Evolutionary conservation across 2,113 vertebrate species (phyloP).

Genomic region (western clawed frog (Xenopus tropicalis)): UCB_Xtro_10.0 CM004444.2:54276001-54276500

Average conservation of each 20-base stretch:
- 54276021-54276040: no score
- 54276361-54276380: not conserved
- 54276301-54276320: not conserved
- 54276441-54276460: no score
- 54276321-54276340: constrained; percentile 2
- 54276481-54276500: no score
- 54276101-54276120: no score
- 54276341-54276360: not conserved
- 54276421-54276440: not conserved
- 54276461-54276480: no score
- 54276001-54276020: no score
- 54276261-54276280: not conserved
- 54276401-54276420: constrained; percentile 1
- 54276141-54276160: no score
- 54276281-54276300: constrained; percentile 1
- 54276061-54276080: no score
- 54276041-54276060: no score
- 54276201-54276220: not conserved
- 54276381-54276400: not conserved
- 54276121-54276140: no score
- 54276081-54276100: no score
- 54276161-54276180: no score
- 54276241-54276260: not conserved
- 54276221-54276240: not conserved
- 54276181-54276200: not conserved